phyloP scores from a whole-genome alignment of 2,888 invertebrate genomes.

The Diachrysia chrysitis region DNA sequence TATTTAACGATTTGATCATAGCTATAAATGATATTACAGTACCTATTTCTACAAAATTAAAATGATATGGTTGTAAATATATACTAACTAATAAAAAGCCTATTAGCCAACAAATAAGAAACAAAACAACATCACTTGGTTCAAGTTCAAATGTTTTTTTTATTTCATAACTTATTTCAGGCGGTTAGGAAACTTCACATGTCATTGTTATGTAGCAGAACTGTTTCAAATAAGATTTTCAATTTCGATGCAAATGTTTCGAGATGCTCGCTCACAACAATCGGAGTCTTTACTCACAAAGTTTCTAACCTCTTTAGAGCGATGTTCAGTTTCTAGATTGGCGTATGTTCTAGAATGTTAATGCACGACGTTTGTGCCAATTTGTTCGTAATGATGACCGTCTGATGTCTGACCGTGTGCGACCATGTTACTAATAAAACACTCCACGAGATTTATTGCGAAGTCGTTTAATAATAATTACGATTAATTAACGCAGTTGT shows the following conservation, averaged over 20 bases:
- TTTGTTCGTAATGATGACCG: slow-evolving; percentile 48
- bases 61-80: background rate
- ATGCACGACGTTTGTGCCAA: slow-evolving; percentile 53
- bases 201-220: background rate
- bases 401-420: slow-evolving; percentile 40
- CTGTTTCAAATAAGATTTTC: background rate
- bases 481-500: background rate
- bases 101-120: background rate
- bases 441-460: slow-evolving; percentile 32
- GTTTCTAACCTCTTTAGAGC: slow-evolving; percentile 56
- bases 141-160: background rate
- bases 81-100: too few species aligned
- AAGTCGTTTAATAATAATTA: slow-evolving; percentile 7
- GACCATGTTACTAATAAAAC: slow-evolving; percentile 37
- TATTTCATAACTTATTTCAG: background rate
- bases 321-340: slow-evolving; percentile 60
- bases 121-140: background rate
- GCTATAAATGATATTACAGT: background rate
- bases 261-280: slow-evolving; percentile 23
- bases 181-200: background rate
- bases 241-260: background rate
- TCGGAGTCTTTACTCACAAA: slow-evolving; percentile 25
- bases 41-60: background rate
- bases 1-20: background rate
- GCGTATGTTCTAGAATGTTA: slow-evolving; percentile 63